Conservation (phyloP, 2,113 vertebrate genomes). For the Pavo muticus region DNA sequence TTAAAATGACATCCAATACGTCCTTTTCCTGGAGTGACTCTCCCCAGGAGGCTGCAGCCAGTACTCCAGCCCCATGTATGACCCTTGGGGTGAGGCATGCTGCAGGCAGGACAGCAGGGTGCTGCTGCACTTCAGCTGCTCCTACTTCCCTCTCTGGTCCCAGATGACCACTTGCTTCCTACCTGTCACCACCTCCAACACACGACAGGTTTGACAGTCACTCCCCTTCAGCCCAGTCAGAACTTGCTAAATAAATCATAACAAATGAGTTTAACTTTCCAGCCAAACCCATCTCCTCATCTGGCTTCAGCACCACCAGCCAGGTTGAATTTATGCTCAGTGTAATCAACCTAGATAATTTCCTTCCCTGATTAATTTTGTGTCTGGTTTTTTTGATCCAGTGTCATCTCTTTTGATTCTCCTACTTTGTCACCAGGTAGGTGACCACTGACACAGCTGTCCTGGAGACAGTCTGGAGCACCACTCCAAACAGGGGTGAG, state of each 20-base stretch:
- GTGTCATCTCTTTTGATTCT: not conserved
- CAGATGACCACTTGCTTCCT: not conserved
- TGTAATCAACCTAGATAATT: not conserved
- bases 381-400: not conserved
- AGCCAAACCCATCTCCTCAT: not conserved
- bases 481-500: not conserved
- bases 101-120: not conserved
- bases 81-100: not conserved
- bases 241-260: not conserved
- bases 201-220: not conserved
- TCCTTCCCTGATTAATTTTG: constrained; percentile 30
- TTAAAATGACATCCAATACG: not conserved
- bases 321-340: not conserved
- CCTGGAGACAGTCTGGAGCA: not conserved
- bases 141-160: not conserved
- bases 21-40: not conserved
- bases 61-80: accelerated
- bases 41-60: not conserved
- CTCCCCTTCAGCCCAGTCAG: not conserved
- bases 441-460: not conserved
- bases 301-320: not conserved
- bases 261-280: not conserved
- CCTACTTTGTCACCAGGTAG: accelerated
- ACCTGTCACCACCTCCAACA: not conserved
- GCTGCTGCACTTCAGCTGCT: not conserved